phyloP scores from a whole-genome alignment of 1,140 invertebrate genomes.

The Penaeus vannamei region DNA sequence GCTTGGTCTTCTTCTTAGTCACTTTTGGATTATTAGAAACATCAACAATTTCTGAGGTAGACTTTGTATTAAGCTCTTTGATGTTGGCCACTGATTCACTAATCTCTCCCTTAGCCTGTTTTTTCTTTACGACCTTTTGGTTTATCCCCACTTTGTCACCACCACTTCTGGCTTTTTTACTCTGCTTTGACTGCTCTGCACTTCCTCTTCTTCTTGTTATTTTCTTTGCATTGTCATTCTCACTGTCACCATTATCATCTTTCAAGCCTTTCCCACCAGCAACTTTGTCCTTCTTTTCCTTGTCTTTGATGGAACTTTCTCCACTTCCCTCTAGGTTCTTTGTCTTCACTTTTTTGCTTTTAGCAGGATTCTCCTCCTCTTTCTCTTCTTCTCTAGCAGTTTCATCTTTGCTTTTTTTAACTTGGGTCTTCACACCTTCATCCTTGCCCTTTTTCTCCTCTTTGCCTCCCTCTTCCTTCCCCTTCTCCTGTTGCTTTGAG shows the following conservation, averaged over 20 bases:
- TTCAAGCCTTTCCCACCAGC: background rate
- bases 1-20: constrained; percentile 24
- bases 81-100: background rate
- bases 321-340: background rate
- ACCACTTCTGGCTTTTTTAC: no score
- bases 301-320: background rate
- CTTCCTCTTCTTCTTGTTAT: background rate
- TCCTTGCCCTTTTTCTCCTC: background rate
- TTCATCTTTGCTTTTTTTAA: no score
- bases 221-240: background rate
- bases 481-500: background rate
- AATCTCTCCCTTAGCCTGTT: background rate
- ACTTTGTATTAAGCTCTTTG: no score
- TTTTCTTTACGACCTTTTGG: background rate
- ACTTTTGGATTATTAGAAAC: no score
- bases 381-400: constrained; percentile 7
- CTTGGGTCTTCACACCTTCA: no score
- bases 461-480: no score
- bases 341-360: background rate
- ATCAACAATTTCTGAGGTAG: no score
- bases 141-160: background rate
- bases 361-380: background rate
- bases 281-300: constrained; percentile 5
- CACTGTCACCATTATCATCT: no score
- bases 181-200: background rate